phyloP scores from a whole-genome alignment of 2,888 invertebrate genomes.

The Neoitamus cyanurus region DNA sequence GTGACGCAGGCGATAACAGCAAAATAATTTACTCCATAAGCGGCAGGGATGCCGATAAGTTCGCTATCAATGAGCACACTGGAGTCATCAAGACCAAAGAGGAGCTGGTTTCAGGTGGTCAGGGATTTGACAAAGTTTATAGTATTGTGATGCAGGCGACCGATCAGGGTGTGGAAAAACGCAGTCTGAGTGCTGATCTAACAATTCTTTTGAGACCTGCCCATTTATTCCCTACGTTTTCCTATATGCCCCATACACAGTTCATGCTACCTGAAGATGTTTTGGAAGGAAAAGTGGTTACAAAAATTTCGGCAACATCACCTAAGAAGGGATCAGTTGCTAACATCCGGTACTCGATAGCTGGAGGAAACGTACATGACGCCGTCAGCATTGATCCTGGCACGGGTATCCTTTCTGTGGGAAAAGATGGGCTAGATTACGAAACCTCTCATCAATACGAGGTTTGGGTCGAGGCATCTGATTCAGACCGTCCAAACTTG shows the following conservation, averaged over 20 bases:
- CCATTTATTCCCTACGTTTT: constrained; percentile 83
- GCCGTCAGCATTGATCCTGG: constrained; percentile 83
- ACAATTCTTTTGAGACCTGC: constrained; percentile 81
- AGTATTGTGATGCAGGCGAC: constrained; percentile 81
- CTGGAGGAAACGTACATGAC: constrained; percentile 93
- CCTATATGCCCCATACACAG: constrained; percentile 75
- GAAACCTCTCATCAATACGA: constrained; percentile 86
- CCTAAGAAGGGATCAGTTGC: constrained; percentile 81
- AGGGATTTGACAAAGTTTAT: constrained; percentile 72
- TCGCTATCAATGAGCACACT: constrained; percentile 81
- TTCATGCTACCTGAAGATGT: constrained; percentile 86
- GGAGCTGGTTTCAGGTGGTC: constrained; percentile 71
- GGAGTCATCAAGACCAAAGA: constrained; percentile 87
- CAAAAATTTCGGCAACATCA: constrained; percentile 80
- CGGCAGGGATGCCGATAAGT: constrained; percentile 81
- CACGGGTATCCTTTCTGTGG: constrained; percentile 84
- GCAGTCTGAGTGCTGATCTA: constrained; percentile 79
- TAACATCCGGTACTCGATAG: constrained; percentile 82
- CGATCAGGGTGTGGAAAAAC: constrained; percentile 79
- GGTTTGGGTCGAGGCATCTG: constrained; percentile 91
- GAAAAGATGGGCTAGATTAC: constrained; percentile 84
- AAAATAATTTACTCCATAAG: constrained; percentile 81
- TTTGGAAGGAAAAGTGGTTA: constrained; percentile 79
- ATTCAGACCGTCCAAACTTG: constrained; percentile 84
- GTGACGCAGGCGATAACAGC: constrained; percentile 84